Percentiles rank a stretch among this genome's conserved stretches.
Conservation (phyloP, 2,888 invertebrate genomes). For the Heliothis peltigera region DNA sequence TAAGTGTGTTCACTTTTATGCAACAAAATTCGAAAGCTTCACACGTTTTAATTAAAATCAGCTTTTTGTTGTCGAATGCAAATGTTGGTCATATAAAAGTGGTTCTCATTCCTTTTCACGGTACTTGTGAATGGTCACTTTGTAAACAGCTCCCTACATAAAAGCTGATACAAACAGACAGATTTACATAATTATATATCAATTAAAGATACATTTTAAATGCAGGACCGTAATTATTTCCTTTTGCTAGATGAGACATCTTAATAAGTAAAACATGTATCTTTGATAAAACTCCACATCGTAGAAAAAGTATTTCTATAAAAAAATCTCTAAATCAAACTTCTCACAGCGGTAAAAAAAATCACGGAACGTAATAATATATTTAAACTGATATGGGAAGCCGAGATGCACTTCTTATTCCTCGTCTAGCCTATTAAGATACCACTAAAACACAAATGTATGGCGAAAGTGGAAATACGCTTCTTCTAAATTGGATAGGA, state of each 20-base stretch:
- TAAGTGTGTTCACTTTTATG: slow-evolving; percentile 4
- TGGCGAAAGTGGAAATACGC: slow-evolving; percentile 43
- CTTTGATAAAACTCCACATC: background rate
- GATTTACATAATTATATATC: no score
- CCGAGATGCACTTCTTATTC: slow-evolving; percentile 59
- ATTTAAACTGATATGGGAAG: slow-evolving; percentile 51
- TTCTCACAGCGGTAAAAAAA: slow-evolving; percentile 28
- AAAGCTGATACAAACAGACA: no score
- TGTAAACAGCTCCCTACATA: no score
- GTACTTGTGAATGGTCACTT: background rate
- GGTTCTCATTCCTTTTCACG: slow-evolving; percentile 1
- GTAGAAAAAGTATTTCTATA: background rate
- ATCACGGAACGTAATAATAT: slow-evolving; percentile 61
- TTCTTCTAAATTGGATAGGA: slow-evolving; percentile 46
- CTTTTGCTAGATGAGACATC: no score
- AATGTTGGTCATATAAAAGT: slow-evolving; percentile 10
- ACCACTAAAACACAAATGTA: slow-evolving; percentile 54
- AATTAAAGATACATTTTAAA: no score
- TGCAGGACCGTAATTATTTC: no score
- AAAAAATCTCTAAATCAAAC: slow-evolving; percentile 40
- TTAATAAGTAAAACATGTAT: no score
- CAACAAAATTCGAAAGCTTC: background rate
- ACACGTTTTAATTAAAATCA: slow-evolving; percentile 14
- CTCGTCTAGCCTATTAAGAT: slow-evolving; percentile 53
- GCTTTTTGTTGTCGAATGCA: slow-evolving; percentile 12